A percentile compares a stretch with the other conserved stretches of the same genome.
These are phyloP conservation scores for Parazoanthus swiftii DNA, from an alignment of 92 coral and sea anemone species.

Conservation along the genomic window DNA sequence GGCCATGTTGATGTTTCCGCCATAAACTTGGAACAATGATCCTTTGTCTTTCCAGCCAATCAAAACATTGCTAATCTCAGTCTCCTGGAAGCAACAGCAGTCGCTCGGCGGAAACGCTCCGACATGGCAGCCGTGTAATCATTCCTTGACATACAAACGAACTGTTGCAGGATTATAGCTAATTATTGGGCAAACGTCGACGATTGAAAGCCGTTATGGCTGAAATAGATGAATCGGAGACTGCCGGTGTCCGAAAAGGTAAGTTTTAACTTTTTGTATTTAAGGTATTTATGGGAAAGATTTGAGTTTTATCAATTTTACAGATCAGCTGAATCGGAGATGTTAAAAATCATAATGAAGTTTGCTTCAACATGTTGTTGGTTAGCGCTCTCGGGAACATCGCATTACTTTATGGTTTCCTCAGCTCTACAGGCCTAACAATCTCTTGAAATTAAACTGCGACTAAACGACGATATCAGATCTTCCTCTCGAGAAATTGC, in stretches of 20 bases:
- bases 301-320: not conserved
- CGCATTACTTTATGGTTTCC: slow-evolving; percentile 7
- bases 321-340: slow-evolving; percentile 18
- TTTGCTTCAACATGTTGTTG: not conserved
- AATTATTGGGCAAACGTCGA: slow-evolving; percentile 47
- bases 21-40: slow-evolving; percentile 34
- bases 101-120: slow-evolving; percentile 45
- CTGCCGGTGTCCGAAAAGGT: slow-evolving; percentile 74
- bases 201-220: slow-evolving; percentile 59
- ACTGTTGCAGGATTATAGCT: slow-evolving; percentile 40
- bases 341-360: not conserved
- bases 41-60: slow-evolving; percentile 66
- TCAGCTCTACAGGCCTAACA: not conserved
- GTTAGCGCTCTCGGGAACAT: not conserved
- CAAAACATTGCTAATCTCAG: slow-evolving; percentile 39
- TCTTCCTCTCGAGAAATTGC: not conserved
- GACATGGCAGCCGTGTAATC: slow-evolving; percentile 36
- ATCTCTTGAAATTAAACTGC: not conserved
- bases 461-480: not conserved
- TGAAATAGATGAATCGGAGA: slow-evolving; percentile 64
- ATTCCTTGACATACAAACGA: slow-evolving; percentile 43
- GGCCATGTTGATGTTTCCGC: slow-evolving; percentile 43
- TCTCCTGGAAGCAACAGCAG: slow-evolving; percentile 86
- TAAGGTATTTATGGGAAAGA: not conserved
- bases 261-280: slow-evolving; percentile 24